Conservation (phyloP, 2,113 vertebrate genomes). For the Colaptes auratus region DNA sequence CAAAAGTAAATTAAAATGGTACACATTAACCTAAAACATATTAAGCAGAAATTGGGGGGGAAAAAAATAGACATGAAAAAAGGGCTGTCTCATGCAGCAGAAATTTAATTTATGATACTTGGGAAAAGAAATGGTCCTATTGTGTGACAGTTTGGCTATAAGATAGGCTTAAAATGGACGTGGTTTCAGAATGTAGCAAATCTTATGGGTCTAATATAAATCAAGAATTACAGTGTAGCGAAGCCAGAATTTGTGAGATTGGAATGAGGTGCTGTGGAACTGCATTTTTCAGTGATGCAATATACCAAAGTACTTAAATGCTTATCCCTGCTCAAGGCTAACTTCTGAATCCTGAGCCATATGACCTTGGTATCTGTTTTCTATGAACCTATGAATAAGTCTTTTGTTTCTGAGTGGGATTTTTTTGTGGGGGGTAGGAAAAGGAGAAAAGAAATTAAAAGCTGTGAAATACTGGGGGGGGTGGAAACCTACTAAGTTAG, state of each 20-base stretch:
- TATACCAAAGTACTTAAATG: background rate
- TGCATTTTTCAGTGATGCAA: background rate
- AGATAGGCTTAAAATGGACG: background rate
- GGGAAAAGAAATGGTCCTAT: background rate
- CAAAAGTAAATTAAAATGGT: conserved; percentile 4
- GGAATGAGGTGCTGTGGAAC: background rate
- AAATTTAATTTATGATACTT: background rate
- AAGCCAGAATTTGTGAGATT: background rate
- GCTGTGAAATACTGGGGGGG: background rate
- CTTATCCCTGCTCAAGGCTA: background rate
- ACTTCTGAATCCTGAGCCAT: background rate
- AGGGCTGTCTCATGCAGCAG: background rate
- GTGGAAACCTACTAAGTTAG: background rate
- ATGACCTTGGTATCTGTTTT: background rate
- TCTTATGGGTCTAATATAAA: background rate
- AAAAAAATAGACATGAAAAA: background rate
- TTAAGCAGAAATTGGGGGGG: background rate
- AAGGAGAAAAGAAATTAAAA: background rate
- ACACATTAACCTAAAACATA: background rate
- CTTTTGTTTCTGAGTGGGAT: background rate
- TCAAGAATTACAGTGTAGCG: background rate
- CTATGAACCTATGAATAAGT: background rate
- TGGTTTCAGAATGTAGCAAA: background rate
- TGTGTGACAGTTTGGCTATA: background rate
- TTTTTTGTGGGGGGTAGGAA: background rate